Conservation (phyloP, 2,888 invertebrate genomes). For the Caenorhabditis sp. region DNA sequence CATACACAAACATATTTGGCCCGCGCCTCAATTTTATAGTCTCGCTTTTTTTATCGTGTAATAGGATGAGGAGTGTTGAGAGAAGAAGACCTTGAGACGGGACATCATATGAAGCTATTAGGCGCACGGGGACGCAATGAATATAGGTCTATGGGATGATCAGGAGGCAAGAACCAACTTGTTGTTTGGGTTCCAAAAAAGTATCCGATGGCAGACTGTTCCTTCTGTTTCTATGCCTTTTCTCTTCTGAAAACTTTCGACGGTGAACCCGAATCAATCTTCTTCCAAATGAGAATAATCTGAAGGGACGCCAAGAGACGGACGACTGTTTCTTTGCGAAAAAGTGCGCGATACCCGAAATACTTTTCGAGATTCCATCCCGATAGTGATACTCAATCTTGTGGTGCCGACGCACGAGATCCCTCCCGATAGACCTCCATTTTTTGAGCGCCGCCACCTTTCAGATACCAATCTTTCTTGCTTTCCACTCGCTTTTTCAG, state of each 20-base stretch:
- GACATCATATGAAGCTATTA: constrained; percentile 50
- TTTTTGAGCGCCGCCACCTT: constrained; percentile 9
- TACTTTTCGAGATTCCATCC: constrained; percentile 10
- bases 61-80: constrained; percentile 37
- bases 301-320: too few relatives aligned
- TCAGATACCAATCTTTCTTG: constrained; percentile 13
- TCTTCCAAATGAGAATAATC: too few relatives aligned
- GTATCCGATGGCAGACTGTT: neutral
- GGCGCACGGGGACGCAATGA: constrained; percentile 29
- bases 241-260: too few relatives aligned
- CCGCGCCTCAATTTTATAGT: constrained; percentile 39
- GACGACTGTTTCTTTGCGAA: constrained; percentile 19
- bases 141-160: constrained; percentile 55
- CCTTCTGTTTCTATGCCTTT: too few relatives aligned
- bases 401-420: constrained; percentile 33
- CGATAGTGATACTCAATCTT: constrained; percentile 50
- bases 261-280: too few relatives aligned
- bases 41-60: constrained; percentile 38
- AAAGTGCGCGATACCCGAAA: constrained; percentile 26
- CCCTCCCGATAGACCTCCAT: constrained; percentile 6
- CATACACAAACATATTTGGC: neutral
- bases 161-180: constrained; percentile 10
- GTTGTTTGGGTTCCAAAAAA: constrained; percentile 1
- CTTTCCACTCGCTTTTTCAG: constrained; percentile 44
- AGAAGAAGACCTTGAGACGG: constrained; percentile 50